phyloP scores from a whole-genome alignment of 1,140 invertebrate genomes.

The Dreissena polymorpha region DNA sequence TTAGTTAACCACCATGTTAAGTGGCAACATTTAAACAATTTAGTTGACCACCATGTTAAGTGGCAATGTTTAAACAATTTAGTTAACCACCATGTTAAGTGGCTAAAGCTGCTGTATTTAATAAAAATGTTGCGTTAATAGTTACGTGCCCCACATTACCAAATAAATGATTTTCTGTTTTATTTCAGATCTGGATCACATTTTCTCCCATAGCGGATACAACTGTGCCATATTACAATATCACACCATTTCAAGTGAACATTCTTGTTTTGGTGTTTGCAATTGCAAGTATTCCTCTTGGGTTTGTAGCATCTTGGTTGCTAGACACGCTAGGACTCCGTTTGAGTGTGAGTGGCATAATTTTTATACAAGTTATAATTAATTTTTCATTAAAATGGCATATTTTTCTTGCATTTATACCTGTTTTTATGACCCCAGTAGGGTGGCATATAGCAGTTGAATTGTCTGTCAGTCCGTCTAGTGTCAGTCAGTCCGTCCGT shows the following conservation, averaged over 20 bases:
- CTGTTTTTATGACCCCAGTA: too few species aligned
- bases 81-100: background rate
- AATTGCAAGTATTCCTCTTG: conserved; percentile 79
- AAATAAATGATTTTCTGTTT: background rate
- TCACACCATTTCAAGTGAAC: conserved; percentile 75
- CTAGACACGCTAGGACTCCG: conserved; percentile 80
- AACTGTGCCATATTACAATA: conserved; percentile 77
- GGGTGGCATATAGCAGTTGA: too few species aligned
- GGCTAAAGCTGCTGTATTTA: background rate
- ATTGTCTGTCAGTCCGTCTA: too few species aligned
- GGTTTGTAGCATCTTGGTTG: conserved; percentile 80
- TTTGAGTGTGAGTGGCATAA: conserved; percentile 75
- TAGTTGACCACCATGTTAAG: too few species aligned
- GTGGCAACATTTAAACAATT: too few species aligned
- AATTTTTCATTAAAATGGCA: too few species aligned
- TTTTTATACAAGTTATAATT: too few species aligned
- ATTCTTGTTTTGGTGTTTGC: conserved; percentile 80
- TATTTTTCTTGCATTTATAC: too few species aligned
- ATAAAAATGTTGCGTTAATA: background rate
- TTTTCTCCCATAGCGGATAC: conserved; percentile 81
- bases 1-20: too few species aligned
- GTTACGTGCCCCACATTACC: background rate
- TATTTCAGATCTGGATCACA: conserved; percentile 80
- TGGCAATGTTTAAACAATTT: background rate
- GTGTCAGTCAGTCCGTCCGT: too few species aligned